These are phyloP conservation scores for Albula glossodonta DNA, from an alignment of 2,113 vertebrate genomes.

Conservation along the genomic window DNA sequence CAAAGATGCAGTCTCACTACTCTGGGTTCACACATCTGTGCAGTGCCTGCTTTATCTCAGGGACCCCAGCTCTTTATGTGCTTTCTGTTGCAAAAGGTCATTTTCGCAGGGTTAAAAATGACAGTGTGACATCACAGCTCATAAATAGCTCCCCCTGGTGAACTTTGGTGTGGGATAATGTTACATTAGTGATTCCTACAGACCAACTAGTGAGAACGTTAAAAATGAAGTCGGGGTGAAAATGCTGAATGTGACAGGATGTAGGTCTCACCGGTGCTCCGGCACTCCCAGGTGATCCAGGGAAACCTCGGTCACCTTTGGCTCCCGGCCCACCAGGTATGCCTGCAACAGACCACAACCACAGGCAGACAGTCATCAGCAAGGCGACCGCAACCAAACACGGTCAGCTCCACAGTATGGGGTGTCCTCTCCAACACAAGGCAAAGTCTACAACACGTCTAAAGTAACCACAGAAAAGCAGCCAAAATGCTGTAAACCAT, in stretches of 20 bases:
- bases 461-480: background rate
- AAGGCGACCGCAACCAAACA: background rate
- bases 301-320: slow-evolving; percentile 85
- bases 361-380: background rate
- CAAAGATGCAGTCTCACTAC: background rate
- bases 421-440: no score
- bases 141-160: no score
- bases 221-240: no score
- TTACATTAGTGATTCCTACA: no score
- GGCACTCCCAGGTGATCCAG: slow-evolving; percentile 70
- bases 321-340: slow-evolving; percentile 73
- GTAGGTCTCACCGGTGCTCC: slow-evolving; percentile 79
- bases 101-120: no score
- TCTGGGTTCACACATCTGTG: no score
- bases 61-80: no score
- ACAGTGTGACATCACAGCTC: no score
- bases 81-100: no score
- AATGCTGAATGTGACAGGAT: background rate
- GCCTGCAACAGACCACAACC: slow-evolving; percentile 65
- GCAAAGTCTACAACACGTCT: background rate
- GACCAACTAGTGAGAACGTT: no score
- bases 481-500: background rate
- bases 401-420: no score
- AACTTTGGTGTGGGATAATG: no score
- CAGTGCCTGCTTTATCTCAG: background rate